These are phyloP conservation scores for Arnoldichthys spilopterus DNA, from an alignment of 2,797 vertebrate genomes.

Conservation along the genomic window DNA sequence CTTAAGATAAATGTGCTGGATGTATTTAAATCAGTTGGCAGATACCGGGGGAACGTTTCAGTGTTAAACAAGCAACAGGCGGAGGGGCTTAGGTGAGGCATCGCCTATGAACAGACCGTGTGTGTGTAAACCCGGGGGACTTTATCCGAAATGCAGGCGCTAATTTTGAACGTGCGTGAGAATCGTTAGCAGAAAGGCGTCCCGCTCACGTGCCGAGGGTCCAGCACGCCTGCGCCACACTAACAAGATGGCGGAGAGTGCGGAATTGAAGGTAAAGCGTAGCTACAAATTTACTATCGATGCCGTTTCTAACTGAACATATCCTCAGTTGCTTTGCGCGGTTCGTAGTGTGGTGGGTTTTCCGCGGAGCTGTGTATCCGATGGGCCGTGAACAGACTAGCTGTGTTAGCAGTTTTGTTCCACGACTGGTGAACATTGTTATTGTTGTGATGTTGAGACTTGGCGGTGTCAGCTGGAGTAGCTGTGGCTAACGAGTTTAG, in stretches of 20 bases:
- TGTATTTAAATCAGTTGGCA: too few relatives aligned
- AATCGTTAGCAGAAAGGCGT: slow-evolving; percentile 38
- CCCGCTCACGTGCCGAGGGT: slow-evolving; percentile 75
- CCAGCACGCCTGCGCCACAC: slow-evolving; percentile 85
- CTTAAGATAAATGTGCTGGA: too few relatives aligned
- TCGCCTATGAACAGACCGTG: too few relatives aligned
- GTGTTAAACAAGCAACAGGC: too few relatives aligned
- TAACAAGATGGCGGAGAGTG: slow-evolving; percentile 99
- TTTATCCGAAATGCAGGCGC: slow-evolving; percentile 33
- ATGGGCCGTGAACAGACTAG: background rate
- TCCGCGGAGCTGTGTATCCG: background rate
- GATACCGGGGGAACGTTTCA: too few relatives aligned
- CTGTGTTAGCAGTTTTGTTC: background rate
- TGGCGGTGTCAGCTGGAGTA: slow-evolving; percentile 36
- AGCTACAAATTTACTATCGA: slow-evolving; percentile 77
- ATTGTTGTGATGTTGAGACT: slow-evolving; percentile 62
- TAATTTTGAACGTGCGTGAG: slow-evolving; percentile 47
- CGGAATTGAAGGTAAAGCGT: slow-evolving; percentile 99
- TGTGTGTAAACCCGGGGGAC: background rate
- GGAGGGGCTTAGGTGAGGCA: too few relatives aligned
- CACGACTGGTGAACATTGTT: slow-evolving; percentile 48
- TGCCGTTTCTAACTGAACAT: slow-evolving; percentile 45
- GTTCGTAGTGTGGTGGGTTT: background rate
- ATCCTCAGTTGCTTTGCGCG: background rate
- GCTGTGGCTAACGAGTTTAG: slow-evolving; percentile 40